These are phyloP conservation scores for Eilema depressum DNA, from an alignment of 2,888 invertebrate species.

Conservation along the genomic window DNA sequence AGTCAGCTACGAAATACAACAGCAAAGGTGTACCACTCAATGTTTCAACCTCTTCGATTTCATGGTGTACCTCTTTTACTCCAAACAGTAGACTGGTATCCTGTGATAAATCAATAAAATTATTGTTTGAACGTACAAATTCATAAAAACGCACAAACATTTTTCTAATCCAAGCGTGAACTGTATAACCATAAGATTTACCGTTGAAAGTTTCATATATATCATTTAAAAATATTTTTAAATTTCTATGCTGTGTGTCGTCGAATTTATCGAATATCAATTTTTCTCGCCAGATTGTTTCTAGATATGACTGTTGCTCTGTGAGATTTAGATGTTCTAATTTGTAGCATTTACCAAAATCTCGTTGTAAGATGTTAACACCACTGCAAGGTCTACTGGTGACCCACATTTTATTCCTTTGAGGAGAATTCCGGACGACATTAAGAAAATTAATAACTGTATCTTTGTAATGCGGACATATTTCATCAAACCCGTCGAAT, in stretches of 20 bases:
- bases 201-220: not conserved
- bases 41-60: not conserved
- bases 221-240: slow-evolving; percentile 6
- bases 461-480: slow-evolving; percentile 15
- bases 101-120: not conserved
- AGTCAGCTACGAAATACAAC: slow-evolving; percentile 32
- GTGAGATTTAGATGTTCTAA: slow-evolving; percentile 21
- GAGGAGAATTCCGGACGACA: slow-evolving; percentile 6
- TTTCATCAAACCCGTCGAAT: slow-evolving; percentile 29
- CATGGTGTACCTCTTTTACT: not conserved
- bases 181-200: not conserved
- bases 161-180: not conserved
- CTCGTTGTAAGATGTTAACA: slow-evolving; percentile 22
- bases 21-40: slow-evolving; percentile 30
- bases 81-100: not conserved
- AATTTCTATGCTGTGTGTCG: slow-evolving; percentile 9
- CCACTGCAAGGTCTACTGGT: slow-evolving; percentile 40
- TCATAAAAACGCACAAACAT: slow-evolving; percentile 7
- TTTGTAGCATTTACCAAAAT: slow-evolving; percentile 28
- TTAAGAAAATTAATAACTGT: slow-evolving; percentile 13
- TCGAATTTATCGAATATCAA: slow-evolving; percentile 22
- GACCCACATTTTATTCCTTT: slow-evolving; percentile 28
- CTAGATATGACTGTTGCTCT: slow-evolving; percentile 30
- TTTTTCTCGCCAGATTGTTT: slow-evolving; percentile 25
- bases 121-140: not conserved